These are phyloP conservation scores for Nesogale talazaci DNA, from an alignment of 2,113 vertebrate genomes.

Conservation along the genomic window DNA sequence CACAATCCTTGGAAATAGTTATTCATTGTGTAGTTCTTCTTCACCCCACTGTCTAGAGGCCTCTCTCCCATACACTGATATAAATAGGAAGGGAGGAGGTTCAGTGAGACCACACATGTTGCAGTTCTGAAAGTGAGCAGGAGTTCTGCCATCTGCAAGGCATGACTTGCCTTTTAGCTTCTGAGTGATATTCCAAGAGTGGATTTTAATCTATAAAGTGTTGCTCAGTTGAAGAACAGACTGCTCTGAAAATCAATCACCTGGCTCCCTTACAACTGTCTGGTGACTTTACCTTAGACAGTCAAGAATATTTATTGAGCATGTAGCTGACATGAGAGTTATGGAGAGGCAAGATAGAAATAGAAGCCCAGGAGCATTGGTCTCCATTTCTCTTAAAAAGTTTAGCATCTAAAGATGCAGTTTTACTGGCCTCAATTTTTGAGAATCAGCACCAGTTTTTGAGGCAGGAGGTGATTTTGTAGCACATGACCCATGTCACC, in stretches of 20 bases:
- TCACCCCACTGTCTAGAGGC: background rate
- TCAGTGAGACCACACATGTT: background rate
- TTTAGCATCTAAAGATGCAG: background rate
- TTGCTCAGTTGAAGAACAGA: background rate
- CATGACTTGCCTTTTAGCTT: slow-evolving; percentile 57
- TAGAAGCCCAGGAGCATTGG: background rate
- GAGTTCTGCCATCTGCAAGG: slow-evolving; percentile 28
- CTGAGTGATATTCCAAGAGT: slow-evolving; percentile 17
- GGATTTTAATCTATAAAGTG: background rate
- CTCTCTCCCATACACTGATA: background rate
- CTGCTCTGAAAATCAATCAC: background rate
- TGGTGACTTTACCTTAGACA: background rate
- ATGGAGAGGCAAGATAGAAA: background rate
- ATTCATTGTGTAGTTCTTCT: fast-evolving
- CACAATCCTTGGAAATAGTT: background rate
- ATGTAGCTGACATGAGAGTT: background rate
- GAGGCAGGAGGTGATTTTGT: slow-evolving; percentile 12
- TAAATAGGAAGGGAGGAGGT: background rate
- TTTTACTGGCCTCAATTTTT: background rate
- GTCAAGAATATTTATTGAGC: background rate
- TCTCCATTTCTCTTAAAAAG: background rate
- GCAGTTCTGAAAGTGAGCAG: background rate
- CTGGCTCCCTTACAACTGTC: background rate
- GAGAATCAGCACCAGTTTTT: slow-evolving; percentile 5
- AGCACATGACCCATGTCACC: slow-evolving; percentile 41